A percentile compares a stretch with the other conserved stretches of the same genome.
Conservation (phyloP, 1,140 invertebrate genomes). For the Diachasmimorpha longicaudata region DNA sequence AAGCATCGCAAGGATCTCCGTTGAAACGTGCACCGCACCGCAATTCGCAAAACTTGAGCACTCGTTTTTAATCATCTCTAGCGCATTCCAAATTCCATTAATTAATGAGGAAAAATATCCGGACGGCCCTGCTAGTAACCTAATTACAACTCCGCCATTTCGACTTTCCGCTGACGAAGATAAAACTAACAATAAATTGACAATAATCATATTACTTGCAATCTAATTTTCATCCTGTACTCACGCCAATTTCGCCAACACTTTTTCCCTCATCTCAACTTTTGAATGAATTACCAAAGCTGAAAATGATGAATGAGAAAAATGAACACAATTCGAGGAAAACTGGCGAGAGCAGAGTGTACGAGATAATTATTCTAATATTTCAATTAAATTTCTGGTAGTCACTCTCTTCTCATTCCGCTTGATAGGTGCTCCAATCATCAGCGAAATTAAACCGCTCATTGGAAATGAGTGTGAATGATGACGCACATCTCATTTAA, state of each 20-base stretch:
- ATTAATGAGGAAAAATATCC: too few species aligned
- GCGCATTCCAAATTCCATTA: too few species aligned
- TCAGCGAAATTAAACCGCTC: not conserved
- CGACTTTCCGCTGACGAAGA: too few species aligned
- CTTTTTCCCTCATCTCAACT: not conserved
- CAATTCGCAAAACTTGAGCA: too few species aligned
- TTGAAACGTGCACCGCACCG: too few species aligned
- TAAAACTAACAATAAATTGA: too few species aligned
- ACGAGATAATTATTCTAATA: not conserved
- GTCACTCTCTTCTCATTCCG: not conserved
- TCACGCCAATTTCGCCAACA: not conserved
- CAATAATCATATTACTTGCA: too few species aligned
- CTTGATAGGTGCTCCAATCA: not conserved
- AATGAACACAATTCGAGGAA: not conserved
- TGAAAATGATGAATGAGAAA: not conserved
- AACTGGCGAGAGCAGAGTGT: not conserved
- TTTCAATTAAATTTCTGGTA: not conserved
- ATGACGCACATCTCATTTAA: not conserved
- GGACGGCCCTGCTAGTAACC: too few species aligned
- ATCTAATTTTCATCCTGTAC: too few species aligned
- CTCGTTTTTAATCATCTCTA: too few species aligned
- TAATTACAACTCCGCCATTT: too few species aligned
- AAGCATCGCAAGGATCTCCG: too few species aligned
- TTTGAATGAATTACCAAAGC: not conserved
- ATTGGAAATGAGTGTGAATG: conserved; percentile 7